Evolutionary conservation across 2,888 invertebrate species (phyloP), one percentile per base, ranked within the genome.

Genomic region (Drosophila phalerata): DNA sequence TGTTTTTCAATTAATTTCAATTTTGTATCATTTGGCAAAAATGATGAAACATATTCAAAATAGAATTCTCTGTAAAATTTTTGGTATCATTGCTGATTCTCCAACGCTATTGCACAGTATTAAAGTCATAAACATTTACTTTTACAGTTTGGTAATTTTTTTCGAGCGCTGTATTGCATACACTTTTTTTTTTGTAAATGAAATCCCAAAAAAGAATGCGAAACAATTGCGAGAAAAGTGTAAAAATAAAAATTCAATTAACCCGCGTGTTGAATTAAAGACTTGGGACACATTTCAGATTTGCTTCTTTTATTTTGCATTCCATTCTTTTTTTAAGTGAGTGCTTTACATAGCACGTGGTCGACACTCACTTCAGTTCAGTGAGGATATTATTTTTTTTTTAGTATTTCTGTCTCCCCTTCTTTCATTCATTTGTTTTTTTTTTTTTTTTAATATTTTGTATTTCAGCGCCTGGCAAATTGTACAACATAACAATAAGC

Each of bases 401-500:
- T 58, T 53, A 55, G 37, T 48, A 60, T 49, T 58, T 62, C 42
- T 38, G 47, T 57, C 55, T 47, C 30, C 38, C 43, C 22, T 56
- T 56, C 62, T 45, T 38, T 40, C 42, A 32, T 49, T 60, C 47
- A n/a, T 63, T 52, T 22, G 22, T 47, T 42, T 40, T 9, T 42
- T 34, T 34, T 37, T 28, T 60, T 19, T 37, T 62, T 64, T 37
- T n/a, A n/a, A 6, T 37, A n/a, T 51, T 70, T 53, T 42, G 49
- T 51, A 38, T 69, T 62, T 57, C 42, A 58, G 19, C 57, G 74
- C 57, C 48, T 51, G 67, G 71, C 73, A 85, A 77, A 79, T 82
- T 71, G 60, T 71, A 58, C 65, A 68, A 66, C 73, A 79, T 80
- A 79, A 80, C 82, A 80, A 79, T 78, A 79, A 81, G 82, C 62